These are phyloP conservation scores for Crossocerus cetratus DNA, from an alignment of 2,888 invertebrate species.

Conservation along the genomic window DNA sequence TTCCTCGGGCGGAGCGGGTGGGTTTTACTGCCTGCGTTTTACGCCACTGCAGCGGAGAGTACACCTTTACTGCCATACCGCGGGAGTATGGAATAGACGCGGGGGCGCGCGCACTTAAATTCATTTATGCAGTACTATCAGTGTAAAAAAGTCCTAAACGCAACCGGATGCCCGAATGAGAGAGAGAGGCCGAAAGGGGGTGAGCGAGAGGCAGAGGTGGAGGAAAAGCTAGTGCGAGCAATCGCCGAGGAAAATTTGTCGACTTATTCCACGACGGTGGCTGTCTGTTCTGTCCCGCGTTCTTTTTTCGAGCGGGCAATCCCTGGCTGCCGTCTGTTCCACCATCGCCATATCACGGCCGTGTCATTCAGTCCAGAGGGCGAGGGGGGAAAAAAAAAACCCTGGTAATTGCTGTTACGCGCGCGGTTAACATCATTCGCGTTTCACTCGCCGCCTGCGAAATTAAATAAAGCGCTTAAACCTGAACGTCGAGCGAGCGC, in stretches of 20 bases:
- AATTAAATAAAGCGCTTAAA: neutral
- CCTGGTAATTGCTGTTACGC: neutral
- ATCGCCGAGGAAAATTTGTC: neutral
- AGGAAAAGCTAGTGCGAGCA: neutral
- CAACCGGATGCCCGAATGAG: neutral
- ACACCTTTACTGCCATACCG: neutral
- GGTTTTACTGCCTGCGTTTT: constrained; percentile 1
- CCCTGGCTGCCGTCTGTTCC: too few species aligned
- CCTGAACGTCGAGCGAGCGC: neutral
- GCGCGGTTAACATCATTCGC: neutral
- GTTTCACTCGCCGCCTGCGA: neutral
- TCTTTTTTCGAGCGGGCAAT: too few species aligned
- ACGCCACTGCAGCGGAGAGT: neutral
- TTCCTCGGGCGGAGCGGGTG: neutral
- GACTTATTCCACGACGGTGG: neutral
- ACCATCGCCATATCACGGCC: too few species aligned
- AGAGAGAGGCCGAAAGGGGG: too few species aligned
- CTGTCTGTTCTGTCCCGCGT: neutral
- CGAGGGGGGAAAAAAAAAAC: neutral
- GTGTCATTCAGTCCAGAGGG: too few species aligned
- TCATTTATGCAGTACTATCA: constrained; percentile 1
- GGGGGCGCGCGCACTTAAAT: neutral
- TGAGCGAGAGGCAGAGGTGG: too few species aligned
- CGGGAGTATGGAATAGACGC: neutral
- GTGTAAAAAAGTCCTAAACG: neutral